A percentile compares a stretch with the other conserved stretches of the same genome.
These are phyloP conservation scores for Drosophila neocordata DNA, from an alignment of 1,140 invertebrate species.

Conservation along the genomic window DNA sequence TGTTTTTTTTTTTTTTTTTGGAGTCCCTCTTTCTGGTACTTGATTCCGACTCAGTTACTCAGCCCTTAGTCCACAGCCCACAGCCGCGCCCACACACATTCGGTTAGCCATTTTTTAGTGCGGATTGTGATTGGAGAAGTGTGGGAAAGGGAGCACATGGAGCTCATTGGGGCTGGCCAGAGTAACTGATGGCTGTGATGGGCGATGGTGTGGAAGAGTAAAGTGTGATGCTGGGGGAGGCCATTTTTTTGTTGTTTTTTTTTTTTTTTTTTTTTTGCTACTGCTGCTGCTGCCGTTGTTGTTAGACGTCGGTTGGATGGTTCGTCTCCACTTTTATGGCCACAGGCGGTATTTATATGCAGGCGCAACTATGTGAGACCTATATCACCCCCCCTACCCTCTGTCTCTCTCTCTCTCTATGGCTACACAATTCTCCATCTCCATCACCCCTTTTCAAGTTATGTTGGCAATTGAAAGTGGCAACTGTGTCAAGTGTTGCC, in stretches of 20 bases:
- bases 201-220: too few species aligned
- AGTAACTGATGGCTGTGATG: too few species aligned
- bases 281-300: constrained; percentile 15
- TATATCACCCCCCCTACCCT: neutral
- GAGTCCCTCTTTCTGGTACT: constrained; percentile 10
- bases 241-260: constrained; percentile 10
- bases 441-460: constrained; percentile 63
- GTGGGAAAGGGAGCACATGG: constrained; percentile 30
- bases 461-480: constrained; percentile 82
- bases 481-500: constrained; percentile 82
- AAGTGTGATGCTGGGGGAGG: too few species aligned
- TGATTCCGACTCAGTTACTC: constrained; percentile 37
- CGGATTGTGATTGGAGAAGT: constrained; percentile 12
- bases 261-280: constrained; percentile 4
- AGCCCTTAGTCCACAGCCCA: constrained; percentile 38
- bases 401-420: neutral
- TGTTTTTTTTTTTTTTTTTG: neutral
- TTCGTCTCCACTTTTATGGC: constrained; percentile 82
- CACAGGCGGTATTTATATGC: constrained; percentile 83
- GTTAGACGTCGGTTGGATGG: constrained; percentile 72
- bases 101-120: constrained; percentile 80
- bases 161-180: constrained; percentile 5
- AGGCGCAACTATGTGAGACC: constrained; percentile 63
- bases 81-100: constrained; percentile 78
- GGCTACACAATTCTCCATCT: neutral